Base-by-base conservation (phyloP, 2,888 invertebrate genomes). In the Gryllus longicercus region DNA sequence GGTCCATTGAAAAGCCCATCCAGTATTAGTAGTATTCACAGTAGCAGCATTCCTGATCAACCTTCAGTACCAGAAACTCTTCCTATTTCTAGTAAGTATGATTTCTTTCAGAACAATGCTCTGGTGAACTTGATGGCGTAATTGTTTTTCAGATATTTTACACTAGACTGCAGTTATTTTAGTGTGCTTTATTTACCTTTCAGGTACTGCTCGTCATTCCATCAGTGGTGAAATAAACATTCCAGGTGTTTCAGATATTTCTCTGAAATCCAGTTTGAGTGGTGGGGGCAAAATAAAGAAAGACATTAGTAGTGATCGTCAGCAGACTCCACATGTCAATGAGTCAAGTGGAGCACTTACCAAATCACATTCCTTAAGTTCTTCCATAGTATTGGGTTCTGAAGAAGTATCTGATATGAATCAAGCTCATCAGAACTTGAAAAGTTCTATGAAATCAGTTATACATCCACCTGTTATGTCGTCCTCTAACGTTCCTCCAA, bases 401-500 rank as follows among this genome's bases (percentile, higher is more conserved):
- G 63, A 63, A n/a, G 63, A 63, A n/a, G 16, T n/a, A 21, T 38
- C 25, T 50, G 25, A n/a, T 75, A 74, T 75, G 25, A 23, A 2
- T 25, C 11, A 76, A 49, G 50, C 76, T 18, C 14, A 76, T 21
- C 76, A 76, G 38, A 18, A 51, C 16, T 49, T 50, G 14, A 63
- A 63, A 76, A 50, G 51, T n/a, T 16, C 25, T 21, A 51, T 74
- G 18, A 77, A 50, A 50, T 50, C 75, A 14, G 25, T 75, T 21
- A 50, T 51, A 21, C 75, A 74, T 50, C 50, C 80, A 11, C 8
- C 38, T 38, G 38, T 38, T 38, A 5, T 38, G 38, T 74, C 76
- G 10, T 77, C 79, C 14, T 79, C 79, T 38, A 78, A 74, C 49
- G 78, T 77, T 63, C 79, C 81, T 63, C 8, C 63, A 63, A 63